Conservation (phyloP, 1,140 invertebrate species). For the Euura saliciscinereae region DNA sequence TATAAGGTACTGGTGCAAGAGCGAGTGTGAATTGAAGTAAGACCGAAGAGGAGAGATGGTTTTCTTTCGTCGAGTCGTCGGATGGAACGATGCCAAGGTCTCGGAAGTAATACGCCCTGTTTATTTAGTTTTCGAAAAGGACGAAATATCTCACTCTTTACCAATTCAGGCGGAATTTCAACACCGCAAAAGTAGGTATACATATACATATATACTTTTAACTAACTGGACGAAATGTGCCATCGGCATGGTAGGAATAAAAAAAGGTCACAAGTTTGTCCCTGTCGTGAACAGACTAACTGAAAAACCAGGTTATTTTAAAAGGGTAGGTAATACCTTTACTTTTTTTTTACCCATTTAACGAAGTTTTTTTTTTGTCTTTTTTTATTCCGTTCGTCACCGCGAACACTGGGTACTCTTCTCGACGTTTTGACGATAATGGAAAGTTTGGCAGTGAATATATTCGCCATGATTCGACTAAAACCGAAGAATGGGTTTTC, state of each 20-base stretch:
- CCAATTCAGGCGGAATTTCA: not conserved
- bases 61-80: not conserved
- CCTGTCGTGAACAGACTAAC: not conserved
- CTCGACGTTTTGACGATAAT: not conserved
- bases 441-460: not conserved
- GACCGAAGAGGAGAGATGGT: not conserved
- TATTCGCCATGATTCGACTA: no score
- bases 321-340: not conserved
- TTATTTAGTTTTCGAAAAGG: no score
- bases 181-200: not conserved
- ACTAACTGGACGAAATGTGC: not conserved
- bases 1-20: not conserved
- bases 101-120: not conserved
- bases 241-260: no score
- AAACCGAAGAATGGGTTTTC: not conserved
- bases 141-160: no score
- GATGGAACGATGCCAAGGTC: not conserved
- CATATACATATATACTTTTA: not conserved
- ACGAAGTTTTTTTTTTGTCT: no score
- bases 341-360: not conserved
- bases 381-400: no score
- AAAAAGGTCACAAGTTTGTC: no score
- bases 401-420: no score
- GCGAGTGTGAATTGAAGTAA: not conserved
- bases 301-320: not conserved